Evolutionary conservation across 2,797 vertebrate genomes (phyloP), one percentile per base, ranked within the genome.

Genomic region (Chelmon rostratus): DNA sequence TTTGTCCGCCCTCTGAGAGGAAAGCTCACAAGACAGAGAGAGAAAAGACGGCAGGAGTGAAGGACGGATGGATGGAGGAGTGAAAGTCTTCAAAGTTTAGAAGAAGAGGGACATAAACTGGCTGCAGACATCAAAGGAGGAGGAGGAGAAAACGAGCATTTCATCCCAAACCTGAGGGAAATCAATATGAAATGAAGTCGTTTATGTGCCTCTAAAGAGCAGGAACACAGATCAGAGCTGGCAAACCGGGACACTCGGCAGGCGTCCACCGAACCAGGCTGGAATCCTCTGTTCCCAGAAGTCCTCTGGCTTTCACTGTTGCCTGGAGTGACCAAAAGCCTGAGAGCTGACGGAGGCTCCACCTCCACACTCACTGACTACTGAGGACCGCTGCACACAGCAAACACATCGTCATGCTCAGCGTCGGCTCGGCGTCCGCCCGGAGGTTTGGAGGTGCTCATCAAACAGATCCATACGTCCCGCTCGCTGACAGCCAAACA

Each of bases 321-420:
- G 76, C 73, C 73, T 67, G 40, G 57, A 38, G 81, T 73, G 76
- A 86, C 73, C 68, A 64, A 62, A 61, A 44, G 23, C 28, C 58
- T 18, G 28, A 58, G 49, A 47, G 35, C 78, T 64, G 42, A 72
- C 37, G 49, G 46, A 52, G 71, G 35, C 13, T 84, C 47, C 21
- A 62, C 44, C 33, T 11, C 3, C 6, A 54, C 15, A 56, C 58
- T 57, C 66, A 61, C 31, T 68, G 74, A 67, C 66, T 66, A 63
- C 73, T 1, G 19, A 73, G 72, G 72, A 28, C 50, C 67, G 28
- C 25, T 70, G 6, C 3, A 75, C 67, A 78, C 75, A 81, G 50
- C 19, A 74, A 47, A 47, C 46, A 44, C n/a, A n/a, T n/a, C n/a
- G n/a, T n/a, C n/a, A n/a, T n/a, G n/a, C n/a, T n/a, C n/a, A n/a